A percentile compares a stretch with the other conserved stretches of the same genome.
These are phyloP conservation scores for Rhopalosiphum nymphaeae DNA, from an alignment of 2,888 invertebrate genomes.

Conservation along the genomic window DNA sequence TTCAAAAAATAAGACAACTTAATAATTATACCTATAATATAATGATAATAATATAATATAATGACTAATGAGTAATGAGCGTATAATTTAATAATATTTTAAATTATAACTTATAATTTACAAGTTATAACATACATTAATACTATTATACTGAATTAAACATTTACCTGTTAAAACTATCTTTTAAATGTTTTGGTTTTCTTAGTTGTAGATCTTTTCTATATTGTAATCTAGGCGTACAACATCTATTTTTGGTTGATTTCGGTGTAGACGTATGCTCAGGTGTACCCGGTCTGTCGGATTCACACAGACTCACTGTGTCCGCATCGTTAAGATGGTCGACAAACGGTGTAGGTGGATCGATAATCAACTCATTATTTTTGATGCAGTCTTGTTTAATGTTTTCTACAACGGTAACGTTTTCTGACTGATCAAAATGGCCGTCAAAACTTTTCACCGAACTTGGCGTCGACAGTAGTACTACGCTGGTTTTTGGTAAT, in stretches of 20 bases:
- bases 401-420: constrained; percentile 56
- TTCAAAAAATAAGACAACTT: background rate
- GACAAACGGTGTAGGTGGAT: constrained; percentile 55
- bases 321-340: background rate
- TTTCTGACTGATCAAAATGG: constrained; percentile 57
- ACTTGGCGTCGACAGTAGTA: constrained; percentile 37
- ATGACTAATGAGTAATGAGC: too few relatives aligned
- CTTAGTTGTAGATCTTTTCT: constrained; percentile 46
- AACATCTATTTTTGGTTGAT: constrained; percentile 51
- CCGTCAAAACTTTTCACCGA: constrained; percentile 55
- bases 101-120: background rate
- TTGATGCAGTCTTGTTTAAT: background rate
- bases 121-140: background rate
- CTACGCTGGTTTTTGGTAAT: constrained; percentile 60
- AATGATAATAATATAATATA: too few relatives aligned
- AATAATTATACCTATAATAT: background rate
- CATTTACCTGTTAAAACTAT: background rate
- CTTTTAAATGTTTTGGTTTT: constrained; percentile 34
- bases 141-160: background rate
- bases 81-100: background rate
- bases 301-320: background rate
- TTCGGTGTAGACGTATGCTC: constrained; percentile 64
- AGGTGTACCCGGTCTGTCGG: constrained; percentile 23
- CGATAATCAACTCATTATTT: constrained; percentile 39
- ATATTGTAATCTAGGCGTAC: constrained; percentile 43